Percentiles rank a stretch among this genome's conserved stretches.
Evolutionary conservation across 2,888 invertebrate genomes (phyloP).

Genomic region (Tipula lateralis): DNA sequence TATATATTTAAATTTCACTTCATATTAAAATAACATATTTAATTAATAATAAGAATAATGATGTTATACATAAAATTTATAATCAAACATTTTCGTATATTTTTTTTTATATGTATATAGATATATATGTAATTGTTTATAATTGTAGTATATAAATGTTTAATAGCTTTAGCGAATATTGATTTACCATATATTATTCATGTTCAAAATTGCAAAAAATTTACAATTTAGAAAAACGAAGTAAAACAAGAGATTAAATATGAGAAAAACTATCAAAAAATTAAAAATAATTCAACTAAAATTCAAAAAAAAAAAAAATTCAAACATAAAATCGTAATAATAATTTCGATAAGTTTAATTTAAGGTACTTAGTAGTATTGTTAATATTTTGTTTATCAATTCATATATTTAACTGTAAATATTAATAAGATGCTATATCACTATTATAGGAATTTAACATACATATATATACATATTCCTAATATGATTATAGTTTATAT

Average conservation of each 20-base stretch:
- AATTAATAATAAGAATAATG: constrained; percentile 11
- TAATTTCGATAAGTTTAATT: constrained; percentile 19
- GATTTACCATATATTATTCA: not conserved
- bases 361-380: constrained; percentile 19
- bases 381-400: not conserved
- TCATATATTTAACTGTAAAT: not conserved
- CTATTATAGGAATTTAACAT: not conserved
- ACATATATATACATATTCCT: not conserved
- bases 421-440: not conserved
- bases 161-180: not conserved
- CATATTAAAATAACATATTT: not conserved
- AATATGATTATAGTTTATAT: not conserved
- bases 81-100: not conserved
- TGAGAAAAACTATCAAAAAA: not conserved
- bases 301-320: not conserved
- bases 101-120: not conserved
- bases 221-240: not conserved
- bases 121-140: not conserved
- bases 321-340: not conserved
- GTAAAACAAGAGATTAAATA: not conserved
- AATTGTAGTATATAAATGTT: not conserved
- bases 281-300: not conserved
- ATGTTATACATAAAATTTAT: constrained; percentile 1
- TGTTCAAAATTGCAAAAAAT: not conserved
- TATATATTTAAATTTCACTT: no score